phyloP scores from a whole-genome alignment of 2,797 vertebrate species.

The Craterocephalus amniculus region DNA sequence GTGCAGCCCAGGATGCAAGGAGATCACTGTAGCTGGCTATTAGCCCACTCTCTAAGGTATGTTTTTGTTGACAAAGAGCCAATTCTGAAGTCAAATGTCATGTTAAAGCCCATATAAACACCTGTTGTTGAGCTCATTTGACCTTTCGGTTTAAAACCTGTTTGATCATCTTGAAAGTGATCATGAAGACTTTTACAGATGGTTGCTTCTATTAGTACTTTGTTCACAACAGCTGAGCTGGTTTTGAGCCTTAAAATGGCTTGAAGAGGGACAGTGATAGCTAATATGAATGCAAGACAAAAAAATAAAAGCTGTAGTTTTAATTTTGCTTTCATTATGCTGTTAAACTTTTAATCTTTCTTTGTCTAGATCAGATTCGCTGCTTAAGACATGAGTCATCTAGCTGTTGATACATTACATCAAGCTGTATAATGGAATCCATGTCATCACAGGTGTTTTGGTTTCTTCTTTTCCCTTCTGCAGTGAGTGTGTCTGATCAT shows the following conservation, averaged over 20 bases:
- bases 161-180: slow-evolving; percentile 21
- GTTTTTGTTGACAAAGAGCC: slow-evolving; percentile 29
- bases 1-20: slow-evolving; percentile 35
- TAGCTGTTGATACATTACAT: slow-evolving; percentile 37
- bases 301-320: neutral
- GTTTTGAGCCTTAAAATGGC: neutral
- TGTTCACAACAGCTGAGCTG: slow-evolving; percentile 25
- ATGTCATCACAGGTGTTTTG: slow-evolving; percentile 17
- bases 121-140: slow-evolving; percentile 12
- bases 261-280: slow-evolving; percentile 3
- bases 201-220: slow-evolving; percentile 11
- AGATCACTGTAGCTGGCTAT: slow-evolving; percentile 31
- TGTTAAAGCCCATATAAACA: slow-evolving; percentile 26
- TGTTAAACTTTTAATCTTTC: slow-evolving; percentile 25
- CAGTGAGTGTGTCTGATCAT: slow-evolving; percentile 21
- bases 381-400: slow-evolving; percentile 44
- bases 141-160: slow-evolving; percentile 6
- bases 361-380: slow-evolving; percentile 15
- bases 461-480: slow-evolving; percentile 24
- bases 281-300: neutral
- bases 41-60: slow-evolving; percentile 19
- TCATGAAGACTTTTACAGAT: slow-evolving; percentile 11
- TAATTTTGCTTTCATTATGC: neutral
- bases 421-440: slow-evolving; percentile 32
- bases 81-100: slow-evolving; percentile 37